These are phyloP conservation scores for Sphaerophoria rueppellii DNA, from an alignment of 2,888 invertebrate species.

Conservation along the genomic window DNA sequence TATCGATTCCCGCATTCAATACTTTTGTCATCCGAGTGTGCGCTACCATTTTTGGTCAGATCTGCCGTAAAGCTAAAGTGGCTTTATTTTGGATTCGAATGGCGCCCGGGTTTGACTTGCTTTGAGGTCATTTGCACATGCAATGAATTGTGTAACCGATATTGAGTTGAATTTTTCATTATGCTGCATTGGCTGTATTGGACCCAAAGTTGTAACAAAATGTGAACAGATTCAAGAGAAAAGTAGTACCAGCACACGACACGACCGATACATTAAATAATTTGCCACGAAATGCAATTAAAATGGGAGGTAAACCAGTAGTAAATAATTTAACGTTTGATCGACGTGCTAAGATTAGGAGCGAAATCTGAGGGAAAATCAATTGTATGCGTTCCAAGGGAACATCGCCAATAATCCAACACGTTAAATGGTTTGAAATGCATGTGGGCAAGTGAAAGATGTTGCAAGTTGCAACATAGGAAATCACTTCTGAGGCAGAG, in stretches of 20 bases:
- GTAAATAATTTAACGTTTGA: constrained; percentile 45
- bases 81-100: constrained; percentile 31
- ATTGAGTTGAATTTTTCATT: constrained; percentile 24
- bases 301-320: constrained; percentile 59
- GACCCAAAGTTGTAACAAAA: neutral
- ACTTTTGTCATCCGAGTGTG: constrained; percentile 35
- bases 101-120: constrained; percentile 43
- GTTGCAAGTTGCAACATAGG: neutral
- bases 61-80: constrained; percentile 19
- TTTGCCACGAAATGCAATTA: constrained; percentile 52
- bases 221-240: constrained; percentile 26
- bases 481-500: neutral
- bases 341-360: constrained; percentile 49
- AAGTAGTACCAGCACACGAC: constrained; percentile 9
- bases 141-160: constrained; percentile 50
- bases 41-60: constrained; percentile 67
- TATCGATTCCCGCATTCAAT: constrained; percentile 30
- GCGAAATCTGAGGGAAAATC: neutral
- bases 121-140: constrained; percentile 65
- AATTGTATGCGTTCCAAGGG: constrained; percentile 28
- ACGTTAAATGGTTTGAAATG: neutral
- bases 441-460: constrained; percentile 1
- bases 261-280: constrained; percentile 34
- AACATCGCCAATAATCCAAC: constrained; percentile 33
- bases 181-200: constrained; percentile 16